These are phyloP conservation scores for Coecobrya sp. DNA, from an alignment of 2,888 invertebrate species.

Conservation along the genomic window DNA sequence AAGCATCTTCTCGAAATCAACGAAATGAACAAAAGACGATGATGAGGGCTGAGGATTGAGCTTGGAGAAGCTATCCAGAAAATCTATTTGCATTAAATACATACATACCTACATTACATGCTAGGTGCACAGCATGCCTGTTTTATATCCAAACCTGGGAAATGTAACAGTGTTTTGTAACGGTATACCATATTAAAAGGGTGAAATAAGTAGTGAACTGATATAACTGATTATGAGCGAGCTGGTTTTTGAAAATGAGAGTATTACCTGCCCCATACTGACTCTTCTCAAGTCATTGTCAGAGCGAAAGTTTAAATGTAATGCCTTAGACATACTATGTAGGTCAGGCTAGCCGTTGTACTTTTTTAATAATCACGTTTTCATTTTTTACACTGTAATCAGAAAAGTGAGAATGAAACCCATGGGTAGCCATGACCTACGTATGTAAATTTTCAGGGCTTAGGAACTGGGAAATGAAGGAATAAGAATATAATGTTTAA, in stretches of 20 bases:
- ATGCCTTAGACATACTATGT: slow-evolving; percentile 5
- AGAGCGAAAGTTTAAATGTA: neutral
- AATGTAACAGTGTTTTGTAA: neutral
- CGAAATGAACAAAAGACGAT: slow-evolving; percentile 44
- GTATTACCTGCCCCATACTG: slow-evolving; percentile 1
- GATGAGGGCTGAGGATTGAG: slow-evolving; percentile 23
- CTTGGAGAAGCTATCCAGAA: slow-evolving; percentile 6
- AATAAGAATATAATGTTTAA: neutral
- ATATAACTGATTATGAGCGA: neutral
- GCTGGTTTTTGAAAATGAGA: slow-evolving; percentile 26
- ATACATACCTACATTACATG: slow-evolving; percentile 1
- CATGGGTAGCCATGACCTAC: slow-evolving; percentile 37
- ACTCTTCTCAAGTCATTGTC: neutral
- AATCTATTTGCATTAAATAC: slow-evolving; percentile 45
- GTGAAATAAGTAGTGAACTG: neutral
- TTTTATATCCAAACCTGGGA: neutral
- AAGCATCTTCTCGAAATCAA: slow-evolving; percentile 46
- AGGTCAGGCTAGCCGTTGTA: slow-evolving; percentile 32
- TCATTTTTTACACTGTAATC: slow-evolving; percentile 16
- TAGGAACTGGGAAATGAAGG: neutral
- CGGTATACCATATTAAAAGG: slow-evolving; percentile 18
- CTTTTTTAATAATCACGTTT: slow-evolving; percentile 41
- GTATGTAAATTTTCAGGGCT: slow-evolving; percentile 40
- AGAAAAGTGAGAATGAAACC: slow-evolving; percentile 43
- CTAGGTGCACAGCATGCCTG: neutral